Conservation (phyloP, 2,888 invertebrate species). For the Hypercompe scribonia region DNA sequence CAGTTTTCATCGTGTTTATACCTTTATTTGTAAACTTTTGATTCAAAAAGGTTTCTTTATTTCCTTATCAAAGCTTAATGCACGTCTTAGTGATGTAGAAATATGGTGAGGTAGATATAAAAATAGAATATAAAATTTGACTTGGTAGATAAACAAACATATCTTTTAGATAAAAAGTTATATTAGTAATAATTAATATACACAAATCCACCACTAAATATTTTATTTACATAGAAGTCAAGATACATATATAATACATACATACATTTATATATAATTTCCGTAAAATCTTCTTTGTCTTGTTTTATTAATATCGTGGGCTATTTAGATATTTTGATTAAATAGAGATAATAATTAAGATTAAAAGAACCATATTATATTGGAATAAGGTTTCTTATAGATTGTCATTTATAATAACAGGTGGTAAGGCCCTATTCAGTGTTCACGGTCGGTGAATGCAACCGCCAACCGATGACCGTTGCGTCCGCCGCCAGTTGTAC, state of each 20-base stretch:
- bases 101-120: too few relatives aligned
- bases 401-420: constrained; percentile 59
- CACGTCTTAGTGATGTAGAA: too few relatives aligned
- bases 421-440: constrained; percentile 56
- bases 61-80: too few relatives aligned
- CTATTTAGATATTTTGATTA: constrained; percentile 26
- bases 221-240: too few relatives aligned
- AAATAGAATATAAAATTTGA: too few relatives aligned
- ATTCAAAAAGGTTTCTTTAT: too few relatives aligned
- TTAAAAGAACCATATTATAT: constrained; percentile 22
- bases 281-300: background rate
- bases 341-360: constrained; percentile 15
- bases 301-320: constrained; percentile 9
- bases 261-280: too few relatives aligned
- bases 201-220: too few relatives aligned
- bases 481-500: constrained; percentile 56
- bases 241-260: too few relatives aligned
- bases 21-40: background rate
- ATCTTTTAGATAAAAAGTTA: too few relatives aligned
- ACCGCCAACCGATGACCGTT: constrained; percentile 76
- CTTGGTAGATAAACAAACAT: too few relatives aligned
- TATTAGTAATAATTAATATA: too few relatives aligned
- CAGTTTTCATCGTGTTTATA: background rate
- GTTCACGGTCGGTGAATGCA: constrained; percentile 77
- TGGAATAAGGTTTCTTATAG: constrained; percentile 37